Conservation (phyloP, 2,888 invertebrate genomes). For the Protodeltote pygarga region DNA sequence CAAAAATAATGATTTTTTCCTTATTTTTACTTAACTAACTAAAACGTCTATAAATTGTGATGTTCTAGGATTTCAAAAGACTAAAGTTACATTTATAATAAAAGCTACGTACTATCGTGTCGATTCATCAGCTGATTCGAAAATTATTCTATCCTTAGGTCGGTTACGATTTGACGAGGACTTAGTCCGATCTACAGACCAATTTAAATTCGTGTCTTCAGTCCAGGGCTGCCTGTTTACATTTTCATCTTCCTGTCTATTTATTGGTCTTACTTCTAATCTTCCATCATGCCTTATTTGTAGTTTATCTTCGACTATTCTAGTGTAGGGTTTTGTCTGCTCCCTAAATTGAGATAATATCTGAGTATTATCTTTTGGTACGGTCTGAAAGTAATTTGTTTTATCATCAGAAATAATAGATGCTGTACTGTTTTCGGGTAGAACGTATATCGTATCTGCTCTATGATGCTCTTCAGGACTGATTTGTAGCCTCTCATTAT, state of each 20-base stretch:
- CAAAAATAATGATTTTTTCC: no score
- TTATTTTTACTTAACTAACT: no score
- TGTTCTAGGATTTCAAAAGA: no score
- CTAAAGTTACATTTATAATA: no score
- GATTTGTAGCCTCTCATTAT: background rate
- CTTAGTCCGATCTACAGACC: background rate
- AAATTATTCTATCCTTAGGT: background rate
- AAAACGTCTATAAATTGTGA: no score
- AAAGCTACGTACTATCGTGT: conserved; percentile 14
- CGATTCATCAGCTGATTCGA: background rate
- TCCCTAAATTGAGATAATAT: background rate
- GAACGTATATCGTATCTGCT: conserved; percentile 8
- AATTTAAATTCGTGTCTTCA: background rate
- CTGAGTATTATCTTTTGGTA: background rate
- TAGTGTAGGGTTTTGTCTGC: conserved; percentile 1
- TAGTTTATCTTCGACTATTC: background rate
- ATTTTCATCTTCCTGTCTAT: background rate
- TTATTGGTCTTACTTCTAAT: background rate
- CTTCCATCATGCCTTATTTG: background rate
- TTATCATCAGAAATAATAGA: background rate
- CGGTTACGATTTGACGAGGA: background rate
- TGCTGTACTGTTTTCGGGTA: conserved; percentile 6
- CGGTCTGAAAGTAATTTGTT: conserved; percentile 1
- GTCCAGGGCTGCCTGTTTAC: background rate
- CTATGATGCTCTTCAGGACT: background rate